These are phyloP conservation scores for Tenthredo notha DNA, from an alignment of 2,888 invertebrate species.

Conservation along the genomic window DNA sequence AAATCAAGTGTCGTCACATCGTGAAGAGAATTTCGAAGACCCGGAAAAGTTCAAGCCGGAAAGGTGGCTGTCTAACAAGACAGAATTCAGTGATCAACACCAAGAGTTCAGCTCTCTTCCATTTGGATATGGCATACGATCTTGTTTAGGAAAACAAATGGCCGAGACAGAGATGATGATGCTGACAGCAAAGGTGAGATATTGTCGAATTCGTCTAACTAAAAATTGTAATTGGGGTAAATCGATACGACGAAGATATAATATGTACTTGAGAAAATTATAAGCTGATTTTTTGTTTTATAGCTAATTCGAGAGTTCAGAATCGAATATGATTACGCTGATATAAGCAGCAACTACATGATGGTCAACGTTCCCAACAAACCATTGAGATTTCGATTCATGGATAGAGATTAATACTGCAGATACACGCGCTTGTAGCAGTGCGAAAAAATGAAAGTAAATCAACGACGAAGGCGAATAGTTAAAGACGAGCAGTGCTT, in stretches of 20 bases:
- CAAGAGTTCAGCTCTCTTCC: conserved; percentile 83
- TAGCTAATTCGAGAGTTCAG: conserved; percentile 83
- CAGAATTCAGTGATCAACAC: conserved; percentile 72
- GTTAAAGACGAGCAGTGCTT: conserved; percentile 1
- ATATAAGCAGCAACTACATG: conserved; percentile 81
- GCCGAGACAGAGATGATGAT: conserved; percentile 83
- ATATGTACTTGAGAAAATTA: neutral
- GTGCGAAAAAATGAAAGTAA: neutral
- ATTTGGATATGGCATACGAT: conserved; percentile 83
- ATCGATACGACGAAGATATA: conserved; percentile 1
- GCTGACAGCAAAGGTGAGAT: conserved; percentile 80
- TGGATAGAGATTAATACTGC: conserved; percentile 78
- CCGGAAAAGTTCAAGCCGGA: conserved; percentile 83
- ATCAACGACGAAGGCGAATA: neutral
- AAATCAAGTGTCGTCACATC: conserved; percentile 82
- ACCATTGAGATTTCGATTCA: conserved; percentile 83
- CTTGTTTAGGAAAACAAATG: conserved; percentile 83
- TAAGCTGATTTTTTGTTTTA: conserved; percentile 62
- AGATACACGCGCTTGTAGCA: neutral
- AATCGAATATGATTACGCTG: conserved; percentile 85
- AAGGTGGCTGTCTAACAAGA: conserved; percentile 81
- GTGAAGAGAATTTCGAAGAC: conserved; percentile 85
- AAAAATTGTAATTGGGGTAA: neutral
- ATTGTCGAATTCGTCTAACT: neutral
- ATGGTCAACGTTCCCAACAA: conserved; percentile 83